Percentiles rank a stretch among this genome's conserved stretches.
Evolutionary conservation across 2,888 invertebrate species (phyloP).

Genomic region (Apoda limacodes): DNA sequence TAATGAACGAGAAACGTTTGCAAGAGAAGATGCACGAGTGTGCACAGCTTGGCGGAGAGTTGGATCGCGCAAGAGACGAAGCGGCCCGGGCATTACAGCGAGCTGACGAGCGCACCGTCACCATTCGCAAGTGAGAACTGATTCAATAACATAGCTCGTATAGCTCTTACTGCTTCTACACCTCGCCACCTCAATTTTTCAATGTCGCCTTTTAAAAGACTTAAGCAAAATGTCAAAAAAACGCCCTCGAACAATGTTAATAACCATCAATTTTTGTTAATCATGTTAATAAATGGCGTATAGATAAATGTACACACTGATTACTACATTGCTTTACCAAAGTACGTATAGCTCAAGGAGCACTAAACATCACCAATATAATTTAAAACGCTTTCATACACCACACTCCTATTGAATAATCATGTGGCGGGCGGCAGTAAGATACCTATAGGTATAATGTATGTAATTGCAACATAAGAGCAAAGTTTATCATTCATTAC

Average conservation of each 20-base stretch:
- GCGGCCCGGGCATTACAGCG: constrained; percentile 74
- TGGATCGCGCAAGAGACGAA: constrained; percentile 76
- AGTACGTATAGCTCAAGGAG: too few species aligned
- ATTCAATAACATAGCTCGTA: background rate
- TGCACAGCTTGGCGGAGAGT: constrained; percentile 72
- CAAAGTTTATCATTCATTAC: too few species aligned
- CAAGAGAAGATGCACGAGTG: constrained; percentile 78
- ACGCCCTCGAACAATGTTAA: background rate
- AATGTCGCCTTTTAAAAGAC: background rate
- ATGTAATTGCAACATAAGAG: too few species aligned
- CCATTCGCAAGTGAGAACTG: constrained; percentile 63
- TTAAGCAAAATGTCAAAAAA: background rate
- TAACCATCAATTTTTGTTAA: too few species aligned
- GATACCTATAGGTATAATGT: too few species aligned
- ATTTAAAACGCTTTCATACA: too few species aligned
- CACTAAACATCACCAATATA: too few species aligned
- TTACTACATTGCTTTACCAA: too few species aligned
- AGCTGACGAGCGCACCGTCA: constrained; percentile 75
- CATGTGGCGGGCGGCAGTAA: too few species aligned
- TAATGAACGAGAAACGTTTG: constrained; percentile 70
- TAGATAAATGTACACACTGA: too few species aligned
- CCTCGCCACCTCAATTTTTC: background rate
- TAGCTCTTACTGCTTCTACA: background rate
- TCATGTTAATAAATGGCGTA: too few species aligned
- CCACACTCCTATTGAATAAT: too few species aligned